Conservation (phyloP, 1,140 invertebrate genomes). For the Drosophila leontia region DNA sequence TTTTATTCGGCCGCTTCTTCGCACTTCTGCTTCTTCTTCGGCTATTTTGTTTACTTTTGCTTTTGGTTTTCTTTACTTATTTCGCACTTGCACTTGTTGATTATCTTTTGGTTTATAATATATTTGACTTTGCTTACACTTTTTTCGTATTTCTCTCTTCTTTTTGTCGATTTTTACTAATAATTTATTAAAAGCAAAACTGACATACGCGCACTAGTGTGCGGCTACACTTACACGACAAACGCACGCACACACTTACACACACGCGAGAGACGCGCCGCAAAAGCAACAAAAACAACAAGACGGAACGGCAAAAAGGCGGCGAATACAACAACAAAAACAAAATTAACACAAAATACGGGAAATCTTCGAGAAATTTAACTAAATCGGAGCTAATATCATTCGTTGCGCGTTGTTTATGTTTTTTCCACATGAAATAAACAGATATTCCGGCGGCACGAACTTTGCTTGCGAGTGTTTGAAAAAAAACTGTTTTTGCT, state of each 20-base stretch:
- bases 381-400: conserved; percentile 5
- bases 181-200: conserved; percentile 68
- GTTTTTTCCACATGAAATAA: background rate
- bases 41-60: conserved; percentile 30
- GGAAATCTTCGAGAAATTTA: conserved; percentile 11
- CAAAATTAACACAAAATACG: conserved; percentile 13
- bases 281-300: conserved; percentile 30
- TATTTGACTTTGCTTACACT: conserved; percentile 32
- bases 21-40: conserved; percentile 32
- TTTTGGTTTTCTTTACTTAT: conserved; percentile 16
- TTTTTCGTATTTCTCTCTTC: conserved; percentile 28
- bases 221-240: conserved; percentile 21
- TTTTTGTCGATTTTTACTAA: conserved; percentile 48
- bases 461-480: no score
- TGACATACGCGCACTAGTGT: conserved; percentile 4
- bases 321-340: conserved; percentile 33
- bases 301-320: conserved; percentile 17
- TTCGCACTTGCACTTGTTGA: conserved; percentile 59
- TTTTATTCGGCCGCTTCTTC: conserved; percentile 16
- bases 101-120: conserved; percentile 13
- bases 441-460: background rate
- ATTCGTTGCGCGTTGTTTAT: conserved; percentile 3
- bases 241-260: conserved; percentile 8
- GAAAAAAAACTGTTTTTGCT: no score
- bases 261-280: conserved; percentile 34